Base-by-base conservation (phyloP, 1,140 invertebrate species). In the Meloidogyne exigua region DNA sequence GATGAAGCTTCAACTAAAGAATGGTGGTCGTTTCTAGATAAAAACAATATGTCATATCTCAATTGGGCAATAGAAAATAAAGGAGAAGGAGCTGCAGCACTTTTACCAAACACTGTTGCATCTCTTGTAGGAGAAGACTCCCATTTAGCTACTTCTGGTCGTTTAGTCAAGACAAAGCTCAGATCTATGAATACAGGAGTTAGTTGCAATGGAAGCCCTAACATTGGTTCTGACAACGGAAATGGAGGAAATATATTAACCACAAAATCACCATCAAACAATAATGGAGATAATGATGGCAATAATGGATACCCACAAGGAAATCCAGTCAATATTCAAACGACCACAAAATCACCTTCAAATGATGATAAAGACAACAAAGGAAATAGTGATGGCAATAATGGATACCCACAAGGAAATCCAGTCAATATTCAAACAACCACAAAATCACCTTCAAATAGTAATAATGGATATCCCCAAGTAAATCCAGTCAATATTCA, bases 21-120 rank as follows among this genome's bases (percentile, higher is more conserved):
- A 13, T 77, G 76, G 76, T 77, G 63, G 72, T 42, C n/a, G 13
- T 77, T 77, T 21, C 1, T 75, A 28, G 76, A 77, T 36, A 26
- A 68, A 3, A 64, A 72, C 32, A 49, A 65, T 63, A 64, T 75
- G 18, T 76, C 75, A 10, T 28, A 64, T 25, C 15, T 39, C 2
- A 76, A 76, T 10, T 76, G 75, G 75, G 39, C 68, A 39, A 4
- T 76, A 13, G n/a, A 44, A 1, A 68, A 76, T 49, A 71, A 73
- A 15, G 44, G n/a, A 9, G 71, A 72, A 62, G 5, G 49, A 0
- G 26, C 49, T 32, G 26, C 71, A 15, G 71, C 44, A n/a, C 71
- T 72, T 11, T 57, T 21, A 0, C 71, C 71, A 28, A 25, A 25
- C 2, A 64, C 71, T 10, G 25, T n/a, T 9, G 28, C 68, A 0